A percentile compares a stretch with the other conserved stretches of the same genome.
phyloP scores from a whole-genome alignment of 2,797 vertebrate species.

The Brotogeris chrysoptera region DNA sequence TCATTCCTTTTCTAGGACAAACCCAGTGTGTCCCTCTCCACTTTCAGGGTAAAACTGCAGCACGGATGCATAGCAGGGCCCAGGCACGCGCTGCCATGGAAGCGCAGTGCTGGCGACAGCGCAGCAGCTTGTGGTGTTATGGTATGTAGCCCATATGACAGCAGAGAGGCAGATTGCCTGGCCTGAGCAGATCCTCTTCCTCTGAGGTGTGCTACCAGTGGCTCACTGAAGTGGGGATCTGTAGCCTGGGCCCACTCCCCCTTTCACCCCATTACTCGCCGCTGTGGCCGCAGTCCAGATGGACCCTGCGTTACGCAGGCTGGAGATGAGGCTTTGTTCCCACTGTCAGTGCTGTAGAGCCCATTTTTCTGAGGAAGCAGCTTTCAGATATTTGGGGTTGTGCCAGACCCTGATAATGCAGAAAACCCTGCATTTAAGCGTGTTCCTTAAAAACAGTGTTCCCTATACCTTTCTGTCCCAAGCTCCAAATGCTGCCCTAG shows the following conservation, averaged over 20 bases:
- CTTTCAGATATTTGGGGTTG: conserved; percentile 36
- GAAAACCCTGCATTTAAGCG: conserved; percentile 20
- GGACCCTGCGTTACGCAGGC: not conserved
- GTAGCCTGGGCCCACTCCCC: not conserved
- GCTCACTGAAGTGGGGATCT: not conserved
- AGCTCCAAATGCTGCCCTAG: not conserved
- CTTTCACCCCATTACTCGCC: rapidly evolving
- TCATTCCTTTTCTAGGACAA: conserved; percentile 26
- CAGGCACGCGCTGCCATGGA: rapidly evolving
- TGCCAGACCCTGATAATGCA: conserved; percentile 46
- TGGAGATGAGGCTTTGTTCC: conserved; percentile 51
- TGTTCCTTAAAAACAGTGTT: not conserved
- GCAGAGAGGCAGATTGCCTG: conserved; percentile 31
- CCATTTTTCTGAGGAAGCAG: conserved; percentile 53
- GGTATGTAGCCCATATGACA: conserved; percentile 28
- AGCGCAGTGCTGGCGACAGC: rapidly evolving
- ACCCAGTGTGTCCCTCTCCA: rapidly evolving
- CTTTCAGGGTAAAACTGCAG: not conserved
- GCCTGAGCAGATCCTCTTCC: not conserved
- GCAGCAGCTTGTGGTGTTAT: conserved; percentile 37
- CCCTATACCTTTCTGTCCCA: not conserved
- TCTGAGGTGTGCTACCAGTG: not conserved
- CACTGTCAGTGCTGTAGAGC: conserved; percentile 13
- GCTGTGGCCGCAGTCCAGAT: not conserved
- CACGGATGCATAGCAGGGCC: not conserved